Evolutionary conservation across 2,113 vertebrate species (phyloP), one percentile per base, ranked within the genome.

Genomic region (Xerus inauris): DNA sequence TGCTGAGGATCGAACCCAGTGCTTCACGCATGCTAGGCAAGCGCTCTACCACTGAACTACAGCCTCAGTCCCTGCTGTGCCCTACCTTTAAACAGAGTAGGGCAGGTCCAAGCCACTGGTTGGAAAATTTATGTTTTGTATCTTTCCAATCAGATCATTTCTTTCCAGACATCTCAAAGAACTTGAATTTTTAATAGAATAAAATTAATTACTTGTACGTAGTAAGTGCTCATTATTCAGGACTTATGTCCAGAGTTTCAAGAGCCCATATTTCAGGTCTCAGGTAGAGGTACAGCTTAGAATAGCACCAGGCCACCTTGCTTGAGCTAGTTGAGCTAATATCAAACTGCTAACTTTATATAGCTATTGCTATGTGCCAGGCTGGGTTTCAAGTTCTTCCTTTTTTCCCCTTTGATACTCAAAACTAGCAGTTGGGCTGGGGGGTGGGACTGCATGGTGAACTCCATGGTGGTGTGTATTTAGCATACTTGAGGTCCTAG

Each of bases 81-180:
- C 26, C 24, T 22, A 35, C 59, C 59, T 2, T 3, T 24, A 13
- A 42, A 19, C 54, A 35, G 42, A 81, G 62, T 2, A 32, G 2
- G 6, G 8, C 8, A 89, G 81, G 12, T 12, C 12, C 26, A 57
- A 72, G 4, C 40, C 6, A 28, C 30, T n/a, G 35, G 30, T 26
- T 1, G 0, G 20, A 54, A 47, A 54, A 24, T 62, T 6, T 9
- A 9, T 11, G 24, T 62, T 62, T 62, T 62, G 12, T 35, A 26
- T 83, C 91, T 95, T 92, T 28, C 81, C 47, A 92, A 59, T 95
- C 67, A 82, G 72, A 32, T 47, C 19, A 8, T 57, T 81, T 69
- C 84, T 67, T 92, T 94, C 64, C 40, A 97, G 79, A 54, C 20
- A 54, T 47, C 13, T 1, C 51, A 51, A 76, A 57, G 40, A 28